phyloP scores from a whole-genome alignment of 1,140 invertebrate species.

The Drosophila mayri region DNA sequence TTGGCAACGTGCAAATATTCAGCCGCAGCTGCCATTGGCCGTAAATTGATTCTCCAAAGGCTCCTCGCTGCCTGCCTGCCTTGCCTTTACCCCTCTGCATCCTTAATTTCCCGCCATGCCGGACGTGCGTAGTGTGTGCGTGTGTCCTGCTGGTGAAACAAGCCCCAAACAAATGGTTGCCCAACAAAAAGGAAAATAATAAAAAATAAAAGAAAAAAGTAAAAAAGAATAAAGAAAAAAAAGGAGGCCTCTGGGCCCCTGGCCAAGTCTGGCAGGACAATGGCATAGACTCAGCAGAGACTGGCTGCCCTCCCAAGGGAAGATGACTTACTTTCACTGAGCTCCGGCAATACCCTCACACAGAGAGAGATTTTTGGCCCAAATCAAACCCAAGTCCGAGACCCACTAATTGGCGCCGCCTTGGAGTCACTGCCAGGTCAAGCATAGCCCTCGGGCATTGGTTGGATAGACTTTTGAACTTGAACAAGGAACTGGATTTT shows the following conservation, averaged over 20 bases:
- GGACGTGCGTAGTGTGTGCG: conserved; percentile 8
- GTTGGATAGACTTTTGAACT: conserved; percentile 58
- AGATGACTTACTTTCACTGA: conserved; percentile 3
- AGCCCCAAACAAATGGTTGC: conserved; percentile 35
- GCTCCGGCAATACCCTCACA: neutral
- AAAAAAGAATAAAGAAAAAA: neutral
- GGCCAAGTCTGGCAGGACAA: conserved; percentile 32
- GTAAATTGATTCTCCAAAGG: conserved; percentile 29
- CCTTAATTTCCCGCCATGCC: conserved; percentile 12
- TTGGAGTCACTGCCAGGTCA: conserved; percentile 63
- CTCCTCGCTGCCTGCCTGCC: neutral
- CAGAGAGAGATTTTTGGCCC: neutral
- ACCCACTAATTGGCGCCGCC: conserved; percentile 65
- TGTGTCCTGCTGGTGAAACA: conserved; percentile 17
- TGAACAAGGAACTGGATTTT: conserved; percentile 15
- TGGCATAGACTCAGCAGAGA: neutral
- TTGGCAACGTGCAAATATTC: conserved; percentile 43
- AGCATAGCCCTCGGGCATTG: conserved; percentile 29
- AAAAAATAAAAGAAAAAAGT: neutral
- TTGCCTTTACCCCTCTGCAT: neutral
- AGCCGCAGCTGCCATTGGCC: conserved; percentile 25
- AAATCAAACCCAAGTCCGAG: conserved; percentile 26
- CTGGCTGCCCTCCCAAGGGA: neutral
- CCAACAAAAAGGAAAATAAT: neutral
- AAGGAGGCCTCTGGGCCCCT: conserved; percentile 6